These are phyloP conservation scores for Boloria euphrosyne DNA, from an alignment of 2,888 invertebrate genomes.

Conservation along the genomic window DNA sequence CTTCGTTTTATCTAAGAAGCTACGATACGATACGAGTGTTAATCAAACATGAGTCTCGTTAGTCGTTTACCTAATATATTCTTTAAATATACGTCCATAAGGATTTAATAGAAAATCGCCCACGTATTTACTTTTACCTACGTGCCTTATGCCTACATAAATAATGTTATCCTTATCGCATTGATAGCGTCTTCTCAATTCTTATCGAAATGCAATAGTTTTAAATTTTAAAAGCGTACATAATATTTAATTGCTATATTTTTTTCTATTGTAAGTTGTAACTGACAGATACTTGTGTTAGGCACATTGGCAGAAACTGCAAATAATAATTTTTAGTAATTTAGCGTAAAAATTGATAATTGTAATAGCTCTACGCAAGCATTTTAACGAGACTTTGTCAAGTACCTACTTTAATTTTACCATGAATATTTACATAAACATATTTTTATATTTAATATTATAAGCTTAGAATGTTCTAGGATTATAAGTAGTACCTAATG, in stretches of 20 bases:
- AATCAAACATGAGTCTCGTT: background rate
- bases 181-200: conserved; percentile 12
- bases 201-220: background rate
- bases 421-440: no score
- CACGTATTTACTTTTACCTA: background rate
- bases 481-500: no score
- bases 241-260: background rate
- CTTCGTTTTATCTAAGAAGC: background rate
- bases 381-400: no score
- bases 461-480: no score
- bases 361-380: no score
- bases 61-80: background rate
- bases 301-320: no score
- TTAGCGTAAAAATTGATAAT: no score
- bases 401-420: no score
- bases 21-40: background rate
- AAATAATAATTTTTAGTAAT: no score
- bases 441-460: no score
- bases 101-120: background rate
- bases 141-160: conserved; percentile 9
- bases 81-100: background rate
- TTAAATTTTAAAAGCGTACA: no score
- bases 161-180: conserved; percentile 21
- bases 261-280: background rate
- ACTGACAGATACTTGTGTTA: no score